Percentiles rank a stretch among this genome's conserved stretches.
phyloP scores from a whole-genome alignment of 2,113 vertebrate species.

The Poeciliopsis prolifica region DNA sequence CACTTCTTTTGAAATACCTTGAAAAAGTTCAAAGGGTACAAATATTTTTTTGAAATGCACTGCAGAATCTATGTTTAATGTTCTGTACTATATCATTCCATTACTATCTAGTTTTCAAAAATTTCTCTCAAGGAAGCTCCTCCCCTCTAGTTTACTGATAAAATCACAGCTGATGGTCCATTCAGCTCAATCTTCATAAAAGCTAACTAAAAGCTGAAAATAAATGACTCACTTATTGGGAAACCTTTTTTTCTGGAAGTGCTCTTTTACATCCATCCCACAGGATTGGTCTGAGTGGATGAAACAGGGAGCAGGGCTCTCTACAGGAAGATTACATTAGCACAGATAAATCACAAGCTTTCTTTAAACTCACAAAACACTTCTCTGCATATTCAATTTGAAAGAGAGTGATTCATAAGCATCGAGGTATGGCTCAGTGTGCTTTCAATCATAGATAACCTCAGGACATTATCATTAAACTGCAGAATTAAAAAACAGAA shows the following conservation, averaged over 20 bases:
- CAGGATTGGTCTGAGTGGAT: constrained; percentile 1
- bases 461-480: background rate
- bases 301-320: constrained; percentile 1
- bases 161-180: background rate
- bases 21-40: too few species aligned
- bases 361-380: constrained; percentile 50
- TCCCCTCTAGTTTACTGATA: background rate
- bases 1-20: too few species aligned
- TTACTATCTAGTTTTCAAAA: too few species aligned
- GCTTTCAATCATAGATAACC: constrained; percentile 20
- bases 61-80: too few species aligned
- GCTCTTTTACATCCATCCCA: background rate
- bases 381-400: constrained; percentile 23
- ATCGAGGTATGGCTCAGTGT: background rate
- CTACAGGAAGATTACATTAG: constrained; percentile 45
- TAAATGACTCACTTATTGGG: constrained; percentile 3
- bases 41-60: too few species aligned
- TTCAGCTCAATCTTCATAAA: background rate
- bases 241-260: background rate
- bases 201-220: constrained; percentile 10
- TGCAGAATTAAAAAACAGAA: constrained; percentile 8
- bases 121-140: too few species aligned
- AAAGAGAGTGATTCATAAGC: constrained; percentile 40
- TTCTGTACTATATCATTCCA: too few species aligned
- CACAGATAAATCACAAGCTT: constrained; percentile 50